Evolutionary conservation across 2,888 invertebrate species (phyloP).

Genomic region (Microchrysa polita): DNA sequence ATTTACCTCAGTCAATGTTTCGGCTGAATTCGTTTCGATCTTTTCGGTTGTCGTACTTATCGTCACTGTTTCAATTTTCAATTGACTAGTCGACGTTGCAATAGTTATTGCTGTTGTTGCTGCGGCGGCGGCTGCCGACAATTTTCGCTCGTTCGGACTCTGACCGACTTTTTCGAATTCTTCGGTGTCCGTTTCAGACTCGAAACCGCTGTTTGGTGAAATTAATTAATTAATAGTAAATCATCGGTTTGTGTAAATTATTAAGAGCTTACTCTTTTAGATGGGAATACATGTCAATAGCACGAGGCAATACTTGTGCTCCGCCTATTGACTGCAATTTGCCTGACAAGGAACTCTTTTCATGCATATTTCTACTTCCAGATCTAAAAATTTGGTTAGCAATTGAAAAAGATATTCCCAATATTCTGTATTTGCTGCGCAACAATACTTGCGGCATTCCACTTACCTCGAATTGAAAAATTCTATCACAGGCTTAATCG

Average conservation of each 20-base stretch:
- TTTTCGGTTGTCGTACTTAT: slow-evolving; percentile 57
- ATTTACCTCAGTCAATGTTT: slow-evolving; percentile 61
- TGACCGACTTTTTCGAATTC: slow-evolving; percentile 83
- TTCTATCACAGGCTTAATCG: slow-evolving; percentile 75
- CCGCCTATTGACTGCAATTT: slow-evolving; percentile 48
- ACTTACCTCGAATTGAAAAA: slow-evolving; percentile 73
- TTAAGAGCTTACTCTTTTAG: slow-evolving; percentile 64
- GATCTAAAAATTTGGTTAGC: slow-evolving; percentile 46
- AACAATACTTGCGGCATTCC: neutral
- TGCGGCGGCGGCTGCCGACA: slow-evolving; percentile 66
- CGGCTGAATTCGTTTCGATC: slow-evolving; percentile 57
- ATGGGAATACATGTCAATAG: slow-evolving; percentile 65
- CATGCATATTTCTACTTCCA: slow-evolving; percentile 47
- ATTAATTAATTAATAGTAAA: slow-evolving; percentile 8
- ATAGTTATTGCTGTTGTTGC: slow-evolving; percentile 58
- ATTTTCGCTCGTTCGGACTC: slow-evolving; percentile 66
- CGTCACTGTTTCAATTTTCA: slow-evolving; percentile 52
- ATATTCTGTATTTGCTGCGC: neutral
- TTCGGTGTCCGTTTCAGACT: slow-evolving; percentile 83
- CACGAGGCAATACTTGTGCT: slow-evolving; percentile 52
- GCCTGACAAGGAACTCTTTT: slow-evolving; percentile 45
- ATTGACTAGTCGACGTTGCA: slow-evolving; percentile 56
- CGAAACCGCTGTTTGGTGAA: slow-evolving; percentile 71
- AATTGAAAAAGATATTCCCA: neutral
- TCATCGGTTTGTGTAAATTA: neutral